Evolutionary conservation across 2,888 invertebrate species (phyloP), one percentile per base, ranked within the genome.

Genomic region (Drosophila fungiperda): DNA sequence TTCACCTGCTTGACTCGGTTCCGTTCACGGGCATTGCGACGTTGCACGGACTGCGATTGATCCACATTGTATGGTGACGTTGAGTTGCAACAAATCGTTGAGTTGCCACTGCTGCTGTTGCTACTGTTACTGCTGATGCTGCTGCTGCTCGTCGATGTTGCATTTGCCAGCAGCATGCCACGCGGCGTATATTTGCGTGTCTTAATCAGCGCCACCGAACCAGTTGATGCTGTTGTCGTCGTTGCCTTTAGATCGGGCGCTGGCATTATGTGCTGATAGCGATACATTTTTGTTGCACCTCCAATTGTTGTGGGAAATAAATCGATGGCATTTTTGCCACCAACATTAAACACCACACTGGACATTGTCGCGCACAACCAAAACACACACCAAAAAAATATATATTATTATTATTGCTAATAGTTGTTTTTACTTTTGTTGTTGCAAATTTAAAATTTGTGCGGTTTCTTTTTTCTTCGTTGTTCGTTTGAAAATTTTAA

Each of bases 1-100:
- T 98, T 98, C 89, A 98, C 98, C 95, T 98, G 98, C 93, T 98
- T 98, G 82, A 98, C 98, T 82, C 99, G 95, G 92, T 98, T 99
- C 78, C 99, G 94, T 93, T 99, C 99, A 36, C 99, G 95, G 40
- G 98, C 99, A 93, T 99, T 99, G 88, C 99, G 95, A 57, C 98
- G 94, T 1, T 97, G 97, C 35, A 98, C 98, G 11, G 98, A 97
- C 66, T 97, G 96, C 53, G 97, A 97, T 87, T 96, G 97, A 87
- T 96, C 95, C 36, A 90, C 90, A 45, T 80, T 85, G 55, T 90
- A 92, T 2, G 92, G 91, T 33, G 71, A 57, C 1, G 49, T 38
- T 32, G 60, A 53, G 55, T 23, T 45, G 45, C 45, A 45, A 26
- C 20, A 62, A 36, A 54, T 49, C 23, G 59, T 26, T 3, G 61